Base-by-base conservation (phyloP, 2,888 invertebrate genomes). In the Rhaphigaster nebulosa region DNA sequence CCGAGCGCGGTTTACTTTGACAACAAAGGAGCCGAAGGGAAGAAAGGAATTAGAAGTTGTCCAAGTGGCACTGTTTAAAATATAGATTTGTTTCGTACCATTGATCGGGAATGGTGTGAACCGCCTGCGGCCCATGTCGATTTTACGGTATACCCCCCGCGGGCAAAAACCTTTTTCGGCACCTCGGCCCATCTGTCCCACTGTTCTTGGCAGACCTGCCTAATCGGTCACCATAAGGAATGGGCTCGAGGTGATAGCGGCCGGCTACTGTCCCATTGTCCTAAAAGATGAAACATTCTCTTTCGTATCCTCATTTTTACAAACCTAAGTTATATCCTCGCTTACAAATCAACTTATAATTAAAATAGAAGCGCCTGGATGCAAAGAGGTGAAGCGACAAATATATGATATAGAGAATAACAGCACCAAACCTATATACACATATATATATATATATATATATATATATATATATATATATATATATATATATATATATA, bases 51-150 rank as follows among this genome's bases (percentile, higher is more conserved):
- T 84, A 84, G 45, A 84, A 84, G 45, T 84, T 84, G 84, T 45
- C 84, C 84, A 84, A 84, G 84, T 84, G 41, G 84, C 84, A 45
- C 84, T 84, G 84, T 84, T 84, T 84, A 84, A 84, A 84, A 84
- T 84, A 84, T 84, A 84, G 84, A 84, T 84, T 84, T 84, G 84
- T 84, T 84, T 84, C 84, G 84, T 84, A n/a, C 45, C 84, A 84
- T 84, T 84, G 84, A 84, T 84, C 84, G 41, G 84, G 26, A 84
- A 84, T 84, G 84, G 84, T 84, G 84, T 84, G 84, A 84, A 84
- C 45, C 84, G 41, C 45, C 84, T 41, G n/a, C 41, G 84, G 45
- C 41, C 84, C 13, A 45, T 12, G 84, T 84, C 84, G 45, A 84
- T 84, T 84, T 45, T 84, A 84, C 84, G 84, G 84, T 84, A n/a